Evolutionary conservation across 2,113 vertebrate genomes (phyloP).

Genomic region (Meriones unguiculatus): DNA sequence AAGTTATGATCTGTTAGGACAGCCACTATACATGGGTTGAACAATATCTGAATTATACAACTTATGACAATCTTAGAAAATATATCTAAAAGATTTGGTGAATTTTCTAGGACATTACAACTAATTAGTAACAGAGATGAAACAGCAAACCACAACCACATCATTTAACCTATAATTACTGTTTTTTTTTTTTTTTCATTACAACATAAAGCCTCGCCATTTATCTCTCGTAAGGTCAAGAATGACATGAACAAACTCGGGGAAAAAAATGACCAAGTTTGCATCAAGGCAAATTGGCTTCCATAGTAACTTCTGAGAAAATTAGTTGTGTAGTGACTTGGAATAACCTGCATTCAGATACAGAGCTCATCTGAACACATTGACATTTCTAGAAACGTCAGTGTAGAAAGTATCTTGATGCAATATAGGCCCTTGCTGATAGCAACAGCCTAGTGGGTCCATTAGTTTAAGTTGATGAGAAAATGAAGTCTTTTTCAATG

Average conservation of each 20-base stretch:
- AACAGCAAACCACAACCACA: neutral
- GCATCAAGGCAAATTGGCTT: neutral
- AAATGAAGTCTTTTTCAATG: constrained; percentile 10
- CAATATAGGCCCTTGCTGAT: neutral
- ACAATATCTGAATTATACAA: neutral
- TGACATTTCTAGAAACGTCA: neutral
- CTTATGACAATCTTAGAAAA: neutral
- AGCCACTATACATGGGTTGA: neutral
- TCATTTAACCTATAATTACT: neutral
- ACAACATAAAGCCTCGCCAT: neutral
- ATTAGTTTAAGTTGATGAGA: neutral
- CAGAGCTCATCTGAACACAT: neutral
- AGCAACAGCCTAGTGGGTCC: neutral
- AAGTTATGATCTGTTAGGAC: neutral
- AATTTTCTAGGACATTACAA: neutral
- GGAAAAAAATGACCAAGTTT: neutral
- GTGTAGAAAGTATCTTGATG: neutral
- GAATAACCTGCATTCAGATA: neutral
- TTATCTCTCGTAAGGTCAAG: neutral
- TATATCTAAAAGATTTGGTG: neutral
- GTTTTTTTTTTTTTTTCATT: neutral
- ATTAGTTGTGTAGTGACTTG: neutral
- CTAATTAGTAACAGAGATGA: neutral
- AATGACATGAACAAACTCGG: neutral
- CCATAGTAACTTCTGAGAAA: neutral